Base-by-base conservation (phyloP, 2,888 invertebrate species). In the Hirtodrosophila trivittata region DNA sequence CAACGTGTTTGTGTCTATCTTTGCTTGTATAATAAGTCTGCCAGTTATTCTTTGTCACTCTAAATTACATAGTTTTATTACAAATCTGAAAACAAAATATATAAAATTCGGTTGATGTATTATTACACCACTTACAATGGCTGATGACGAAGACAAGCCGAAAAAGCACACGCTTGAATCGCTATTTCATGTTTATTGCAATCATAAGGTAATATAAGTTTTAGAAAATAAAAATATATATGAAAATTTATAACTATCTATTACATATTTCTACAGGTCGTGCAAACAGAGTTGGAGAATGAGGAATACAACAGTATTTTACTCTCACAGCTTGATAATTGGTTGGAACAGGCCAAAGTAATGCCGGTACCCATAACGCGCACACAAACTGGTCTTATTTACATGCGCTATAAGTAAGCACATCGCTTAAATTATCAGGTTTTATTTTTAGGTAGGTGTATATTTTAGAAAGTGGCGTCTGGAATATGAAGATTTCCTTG, bases 371-470 rank as follows among this genome's bases (percentile, higher is more conserved):
- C 73, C 25, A 77, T 88, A 18, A 64, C 70, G 2, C 63, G 76
- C 8, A 81, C 71, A 0, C 89, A 88, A 47, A 88, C 88, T 4
- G 88, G 88, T 2, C 66, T 85, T 6, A 75, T 85, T 18, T 89
- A 88, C 49, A 83, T 86, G 77, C 77, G 82, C 25, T 88, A 86
- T 12, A 89, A 86, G 88, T 82, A 64, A 30, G 54, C n/a, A 18
- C 6, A 25, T n/a, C n/a, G n/a, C n/a, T n/a, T n/a, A n/a, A n/a
- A n/a, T n/a, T n/a, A n/a, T n/a, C n/a, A n/a, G n/a, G n/a, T n/a
- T 25, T 25, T 3, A 25, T 1, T n/a, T 8, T 7, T n/a, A 10
- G n/a, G n/a, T n/a, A n/a, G n/a, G n/a, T 49, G 3, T 33, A 7
- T 51, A 12, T 43, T 38, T 41, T 14, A 87, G 87, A 59, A 87